Conservation (phyloP, 92 coral and sea anemone species). For the Epizoanthus rinbou region DNA sequence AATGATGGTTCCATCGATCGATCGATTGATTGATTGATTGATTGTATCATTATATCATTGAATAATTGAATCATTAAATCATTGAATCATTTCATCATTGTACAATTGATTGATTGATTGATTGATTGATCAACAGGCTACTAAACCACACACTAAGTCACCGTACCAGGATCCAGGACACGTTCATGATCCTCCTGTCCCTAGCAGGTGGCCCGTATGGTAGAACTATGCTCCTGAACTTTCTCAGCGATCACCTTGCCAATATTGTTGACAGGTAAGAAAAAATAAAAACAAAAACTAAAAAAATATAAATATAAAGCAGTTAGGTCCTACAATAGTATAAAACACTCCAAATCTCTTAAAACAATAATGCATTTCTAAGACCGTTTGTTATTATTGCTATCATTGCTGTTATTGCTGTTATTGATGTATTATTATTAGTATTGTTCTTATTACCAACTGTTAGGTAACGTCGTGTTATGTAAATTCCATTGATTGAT, state of each 20-base stretch:
- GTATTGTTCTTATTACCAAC: not conserved
- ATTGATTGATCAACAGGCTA: conserved; percentile 5
- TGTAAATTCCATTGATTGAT: too few relatives aligned
- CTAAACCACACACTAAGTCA: conserved; percentile 1
- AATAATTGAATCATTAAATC: too few relatives aligned
- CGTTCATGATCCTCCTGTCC: conserved; percentile 5
- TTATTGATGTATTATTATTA: not conserved
- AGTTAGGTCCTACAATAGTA: too few relatives aligned
- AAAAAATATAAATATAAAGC: not conserved
- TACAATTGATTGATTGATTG: too few relatives aligned
- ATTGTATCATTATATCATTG: too few relatives aligned
- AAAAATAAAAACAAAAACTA: not conserved
- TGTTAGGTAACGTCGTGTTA: not conserved
- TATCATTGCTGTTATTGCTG: not conserved
- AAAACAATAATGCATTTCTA: too few relatives aligned
- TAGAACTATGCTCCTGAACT: conserved; percentile 4
- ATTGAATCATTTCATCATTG: too few relatives aligned
- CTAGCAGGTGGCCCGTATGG: conserved; percentile 17
- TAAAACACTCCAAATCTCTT: too few relatives aligned
- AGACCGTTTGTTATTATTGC: too few relatives aligned
- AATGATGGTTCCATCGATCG: too few relatives aligned
- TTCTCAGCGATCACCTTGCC: not conserved
- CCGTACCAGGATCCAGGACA: conserved; percentile 3
- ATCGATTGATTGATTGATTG: too few relatives aligned
- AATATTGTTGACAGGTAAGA: conserved; percentile 18